Conservation (phyloP, 2,113 vertebrate species). For the Passer domesticus region DNA sequence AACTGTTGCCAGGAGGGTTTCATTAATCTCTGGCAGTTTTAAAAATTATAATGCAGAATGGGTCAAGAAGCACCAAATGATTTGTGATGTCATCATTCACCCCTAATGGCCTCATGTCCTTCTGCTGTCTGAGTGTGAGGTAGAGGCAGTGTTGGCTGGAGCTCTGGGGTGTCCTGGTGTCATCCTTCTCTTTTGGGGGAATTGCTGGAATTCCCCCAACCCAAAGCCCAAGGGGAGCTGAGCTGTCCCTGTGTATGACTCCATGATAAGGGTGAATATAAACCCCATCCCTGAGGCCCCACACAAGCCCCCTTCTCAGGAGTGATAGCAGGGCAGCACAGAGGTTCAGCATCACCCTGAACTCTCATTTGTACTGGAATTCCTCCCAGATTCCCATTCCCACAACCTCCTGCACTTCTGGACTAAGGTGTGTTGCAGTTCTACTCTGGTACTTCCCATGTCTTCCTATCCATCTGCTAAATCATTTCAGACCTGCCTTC, state of each 20-base stretch:
- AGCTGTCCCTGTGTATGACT: accelerated
- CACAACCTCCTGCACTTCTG: not conserved
- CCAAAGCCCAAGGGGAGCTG: not conserved
- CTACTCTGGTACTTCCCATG: not conserved
- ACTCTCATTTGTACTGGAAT: not conserved
- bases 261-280: not conserved
- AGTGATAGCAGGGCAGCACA: accelerated
- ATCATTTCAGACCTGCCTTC: not conserved
- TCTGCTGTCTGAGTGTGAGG: not conserved
- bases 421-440: not conserved
- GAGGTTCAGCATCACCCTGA: not conserved
- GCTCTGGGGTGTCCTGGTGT: accelerated
- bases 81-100: not conserved
- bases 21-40: not conserved
- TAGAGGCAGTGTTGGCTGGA: accelerated
- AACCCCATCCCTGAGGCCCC: not conserved
- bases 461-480: not conserved
- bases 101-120: not conserved
- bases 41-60: not conserved
- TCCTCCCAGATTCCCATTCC: not conserved
- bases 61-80: not conserved
- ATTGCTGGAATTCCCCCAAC: not conserved
- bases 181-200: not conserved
- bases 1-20: not conserved
- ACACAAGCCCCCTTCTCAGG: not conserved